Evolutionary conservation across 1,140 invertebrate species (phyloP).

Genomic region (Tribolium madens): DNA sequence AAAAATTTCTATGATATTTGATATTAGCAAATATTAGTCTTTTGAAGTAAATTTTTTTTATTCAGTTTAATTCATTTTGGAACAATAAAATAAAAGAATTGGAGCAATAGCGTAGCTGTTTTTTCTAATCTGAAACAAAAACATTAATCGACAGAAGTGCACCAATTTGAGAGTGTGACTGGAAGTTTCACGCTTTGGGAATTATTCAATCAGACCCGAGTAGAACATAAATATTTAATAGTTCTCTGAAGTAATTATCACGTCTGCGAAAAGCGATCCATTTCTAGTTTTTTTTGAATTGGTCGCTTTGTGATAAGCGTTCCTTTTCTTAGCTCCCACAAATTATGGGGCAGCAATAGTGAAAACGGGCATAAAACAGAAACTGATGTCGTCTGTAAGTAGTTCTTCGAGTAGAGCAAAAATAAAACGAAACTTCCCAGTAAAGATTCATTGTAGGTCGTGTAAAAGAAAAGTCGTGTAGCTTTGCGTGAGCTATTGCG

Average conservation of each 20-base stretch:
- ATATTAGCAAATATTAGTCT: no score
- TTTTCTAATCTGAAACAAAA: not conserved
- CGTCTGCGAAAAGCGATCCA: not conserved
- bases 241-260: not conserved
- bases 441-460: conserved; percentile 35
- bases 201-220: not conserved
- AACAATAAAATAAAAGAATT: no score
- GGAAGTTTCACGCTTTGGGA: not conserved
- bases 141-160: not conserved
- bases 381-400: conserved; percentile 24
- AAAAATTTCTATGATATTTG: no score
- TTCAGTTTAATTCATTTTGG: no score
- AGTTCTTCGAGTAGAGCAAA: conserved; percentile 1
- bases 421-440: conserved; percentile 22
- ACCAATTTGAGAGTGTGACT: not conserved
- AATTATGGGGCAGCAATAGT: conserved; percentile 3
- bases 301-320: not conserved
- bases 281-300: not conserved
- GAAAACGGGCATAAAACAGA: conserved; percentile 36
- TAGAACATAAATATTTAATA: conserved; percentile 20
- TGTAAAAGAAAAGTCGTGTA: conserved; percentile 39
- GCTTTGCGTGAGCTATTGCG: conserved; percentile 36
- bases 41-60: no score
- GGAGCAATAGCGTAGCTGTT: not conserved
- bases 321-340: not conserved